Conservation (phyloP, 1,140 invertebrate species). For the Rhyzopertha dominica region DNA sequence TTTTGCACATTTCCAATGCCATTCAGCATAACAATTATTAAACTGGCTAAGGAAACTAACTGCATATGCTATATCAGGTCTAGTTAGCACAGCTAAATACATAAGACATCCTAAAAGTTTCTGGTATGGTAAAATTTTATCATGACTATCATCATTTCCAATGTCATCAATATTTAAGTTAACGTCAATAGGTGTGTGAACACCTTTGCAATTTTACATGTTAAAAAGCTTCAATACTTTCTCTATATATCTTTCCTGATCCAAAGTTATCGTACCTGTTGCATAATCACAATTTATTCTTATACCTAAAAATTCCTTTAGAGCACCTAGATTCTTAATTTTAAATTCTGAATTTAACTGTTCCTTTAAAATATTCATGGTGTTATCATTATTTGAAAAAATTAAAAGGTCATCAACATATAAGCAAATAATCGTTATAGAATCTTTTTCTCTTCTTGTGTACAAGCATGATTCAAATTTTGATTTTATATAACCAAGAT, state of each 20-base stretch:
- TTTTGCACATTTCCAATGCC: too few relatives aligned
- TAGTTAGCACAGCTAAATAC: conserved; percentile 44
- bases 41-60: conserved; percentile 43
- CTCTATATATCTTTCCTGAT: conserved; percentile 24
- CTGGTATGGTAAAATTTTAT: conserved; percentile 35
- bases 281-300: conserved; percentile 11
- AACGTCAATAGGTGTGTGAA: conserved; percentile 13
- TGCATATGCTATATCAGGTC: conserved; percentile 48
- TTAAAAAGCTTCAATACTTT: conserved; percentile 21
- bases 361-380: conserved; percentile 21
- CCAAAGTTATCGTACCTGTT: conserved; percentile 16
- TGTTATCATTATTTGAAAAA: conserved; percentile 31
- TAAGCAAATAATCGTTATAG: conserved; percentile 31
- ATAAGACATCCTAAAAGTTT: conserved; percentile 44
- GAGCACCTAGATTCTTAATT: conserved; percentile 27
- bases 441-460: conserved; percentile 24
- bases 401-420: conserved; percentile 44
- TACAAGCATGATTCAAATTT: conserved; percentile 39
- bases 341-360: conserved; percentile 24
- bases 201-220: conserved; percentile 15
- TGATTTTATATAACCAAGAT: conserved; percentile 31
- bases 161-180: conserved; percentile 19
- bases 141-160: conserved; percentile 18
- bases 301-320: conserved; percentile 28
- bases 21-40: conserved; percentile 31